These are phyloP conservation scores for Chrysemys picta DNA, from an alignment of 2,113 vertebrate species.

Conservation along the genomic window DNA sequence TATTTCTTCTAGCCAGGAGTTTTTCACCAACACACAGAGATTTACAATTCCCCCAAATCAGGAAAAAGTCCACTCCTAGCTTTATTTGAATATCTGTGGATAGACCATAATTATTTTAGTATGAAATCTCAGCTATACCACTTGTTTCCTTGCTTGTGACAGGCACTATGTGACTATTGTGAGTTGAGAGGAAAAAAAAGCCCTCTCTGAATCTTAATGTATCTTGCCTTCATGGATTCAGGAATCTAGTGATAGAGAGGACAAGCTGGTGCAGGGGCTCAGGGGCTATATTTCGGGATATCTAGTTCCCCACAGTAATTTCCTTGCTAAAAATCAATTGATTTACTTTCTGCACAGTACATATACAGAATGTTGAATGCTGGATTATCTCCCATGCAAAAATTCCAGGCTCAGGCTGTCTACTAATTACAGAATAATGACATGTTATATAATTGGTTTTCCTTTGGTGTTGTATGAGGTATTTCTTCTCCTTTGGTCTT, in stretches of 20 bases:
- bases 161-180: not conserved
- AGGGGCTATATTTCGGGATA: not conserved
- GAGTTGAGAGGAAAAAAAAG: not conserved
- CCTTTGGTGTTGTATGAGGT: slow-evolving; percentile 34
- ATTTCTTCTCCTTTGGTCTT: slow-evolving; percentile 64
- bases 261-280: not conserved
- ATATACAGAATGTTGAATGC: slow-evolving; percentile 23
- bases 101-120: slow-evolving; percentile 57
- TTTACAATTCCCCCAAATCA: slow-evolving; percentile 57
- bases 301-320: not conserved
- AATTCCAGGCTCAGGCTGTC: slow-evolving; percentile 43
- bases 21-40: slow-evolving; percentile 60
- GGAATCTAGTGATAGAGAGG: not conserved
- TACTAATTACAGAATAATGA: slow-evolving; percentile 56
- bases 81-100: slow-evolving; percentile 72
- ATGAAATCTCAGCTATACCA: slow-evolving; percentile 13
- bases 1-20: slow-evolving; percentile 51
- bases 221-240: not conserved
- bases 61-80: slow-evolving; percentile 43
- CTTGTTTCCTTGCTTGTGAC: slow-evolving; percentile 2
- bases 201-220: not conserved
- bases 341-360: not conserved
- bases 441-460: slow-evolving; percentile 62
- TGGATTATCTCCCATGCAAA: slow-evolving; percentile 19
- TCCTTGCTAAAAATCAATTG: not conserved